Evolutionary conservation across 1,140 invertebrate species (phyloP).

Genomic region (Pectinophora gossypiella): DNA sequence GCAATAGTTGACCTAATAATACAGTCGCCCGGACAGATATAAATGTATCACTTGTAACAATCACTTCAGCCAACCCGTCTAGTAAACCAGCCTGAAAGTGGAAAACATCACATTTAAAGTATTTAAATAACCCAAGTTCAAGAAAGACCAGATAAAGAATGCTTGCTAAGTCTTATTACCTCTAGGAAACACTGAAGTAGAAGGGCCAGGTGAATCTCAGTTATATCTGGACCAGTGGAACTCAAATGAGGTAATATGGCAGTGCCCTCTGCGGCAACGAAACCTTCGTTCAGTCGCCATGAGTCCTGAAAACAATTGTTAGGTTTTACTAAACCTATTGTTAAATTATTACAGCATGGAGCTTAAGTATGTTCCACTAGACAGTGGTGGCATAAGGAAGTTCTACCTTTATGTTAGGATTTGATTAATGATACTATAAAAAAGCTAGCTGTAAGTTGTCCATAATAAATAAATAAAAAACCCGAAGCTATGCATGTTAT

Average conservation of each 20-base stretch:
- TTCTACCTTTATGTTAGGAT: too few relatives aligned
- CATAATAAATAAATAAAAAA: too few relatives aligned
- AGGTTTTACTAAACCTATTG: too few relatives aligned
- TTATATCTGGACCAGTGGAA: conserved; percentile 90
- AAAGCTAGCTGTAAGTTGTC: too few relatives aligned
- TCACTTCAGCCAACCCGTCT: conserved; percentile 93
- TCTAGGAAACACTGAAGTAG: conserved; percentile 92
- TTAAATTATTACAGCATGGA: too few relatives aligned
- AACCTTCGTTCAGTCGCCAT: conserved; percentile 94
- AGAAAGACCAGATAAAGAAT: too few relatives aligned
- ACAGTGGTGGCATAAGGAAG: too few relatives aligned
- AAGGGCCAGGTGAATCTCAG: conserved; percentile 93
- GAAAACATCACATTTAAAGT: conserved; percentile 7
- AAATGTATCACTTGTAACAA: conserved; percentile 90
- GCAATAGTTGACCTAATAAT: conserved; percentile 89
- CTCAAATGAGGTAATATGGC: conserved; percentile 88
- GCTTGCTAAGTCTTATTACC: conserved; percentile 35
- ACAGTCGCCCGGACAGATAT: conserved; percentile 94
- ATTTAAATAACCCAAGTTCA: conserved; percentile 1
- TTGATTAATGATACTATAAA: too few relatives aligned
- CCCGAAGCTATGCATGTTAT: too few relatives aligned
- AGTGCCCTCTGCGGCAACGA: conserved; percentile 92
- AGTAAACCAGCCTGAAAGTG: conserved; percentile 83
- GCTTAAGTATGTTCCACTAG: too few relatives aligned
- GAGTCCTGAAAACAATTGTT: conserved; percentile 77